A percentile compares a stretch with the other conserved stretches of the same genome.
Evolutionary conservation across 2,888 invertebrate species (phyloP).

Genomic region (Drosophila recens): DNA sequence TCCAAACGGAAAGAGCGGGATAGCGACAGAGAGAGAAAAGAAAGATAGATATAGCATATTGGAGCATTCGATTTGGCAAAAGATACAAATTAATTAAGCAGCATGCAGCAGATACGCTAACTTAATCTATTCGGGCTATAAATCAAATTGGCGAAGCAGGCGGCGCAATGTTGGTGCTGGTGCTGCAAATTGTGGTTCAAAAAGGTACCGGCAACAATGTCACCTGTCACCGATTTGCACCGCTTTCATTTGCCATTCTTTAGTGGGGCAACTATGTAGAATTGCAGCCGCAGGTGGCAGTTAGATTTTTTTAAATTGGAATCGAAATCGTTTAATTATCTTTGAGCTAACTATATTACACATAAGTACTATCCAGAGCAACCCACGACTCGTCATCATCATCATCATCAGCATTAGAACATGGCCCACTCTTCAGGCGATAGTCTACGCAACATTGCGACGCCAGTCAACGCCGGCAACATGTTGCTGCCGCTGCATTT

Average conservation of each 20-base stretch:
- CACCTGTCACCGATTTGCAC: slow-evolving; percentile 60
- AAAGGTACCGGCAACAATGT: slow-evolving; percentile 72
- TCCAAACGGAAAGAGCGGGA: slow-evolving; percentile 49
- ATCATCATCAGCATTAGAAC: slow-evolving; percentile 41
- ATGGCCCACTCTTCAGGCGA: slow-evolving; percentile 43
- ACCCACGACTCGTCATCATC: slow-evolving; percentile 31
- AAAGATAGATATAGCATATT: slow-evolving; percentile 29
- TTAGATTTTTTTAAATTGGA: slow-evolving; percentile 14
- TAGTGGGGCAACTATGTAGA: slow-evolving; percentile 8
- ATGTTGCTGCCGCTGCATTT: slow-evolving; percentile 64
- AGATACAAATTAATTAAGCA: slow-evolving; percentile 84
- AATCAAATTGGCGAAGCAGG: slow-evolving; percentile 79
- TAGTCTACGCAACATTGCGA: slow-evolving; percentile 51
- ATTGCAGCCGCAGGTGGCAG: slow-evolving; percentile 12
- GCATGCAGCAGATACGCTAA: slow-evolving; percentile 83
- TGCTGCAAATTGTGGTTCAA: slow-evolving; percentile 59
- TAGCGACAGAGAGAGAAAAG: not conserved
- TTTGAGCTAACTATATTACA: slow-evolving; percentile 25
- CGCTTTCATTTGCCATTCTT: slow-evolving; percentile 14
- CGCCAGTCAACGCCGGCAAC: slow-evolving; percentile 57
- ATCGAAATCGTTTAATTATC: slow-evolving; percentile 51
- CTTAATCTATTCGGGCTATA: slow-evolving; percentile 83
- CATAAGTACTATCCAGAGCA: slow-evolving; percentile 40
- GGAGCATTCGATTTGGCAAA: slow-evolving; percentile 80
- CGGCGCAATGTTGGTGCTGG: slow-evolving; percentile 29